Evolutionary conservation across 1,140 invertebrate genomes (phyloP).

Genomic region (Neuroterus valhalla): DNA sequence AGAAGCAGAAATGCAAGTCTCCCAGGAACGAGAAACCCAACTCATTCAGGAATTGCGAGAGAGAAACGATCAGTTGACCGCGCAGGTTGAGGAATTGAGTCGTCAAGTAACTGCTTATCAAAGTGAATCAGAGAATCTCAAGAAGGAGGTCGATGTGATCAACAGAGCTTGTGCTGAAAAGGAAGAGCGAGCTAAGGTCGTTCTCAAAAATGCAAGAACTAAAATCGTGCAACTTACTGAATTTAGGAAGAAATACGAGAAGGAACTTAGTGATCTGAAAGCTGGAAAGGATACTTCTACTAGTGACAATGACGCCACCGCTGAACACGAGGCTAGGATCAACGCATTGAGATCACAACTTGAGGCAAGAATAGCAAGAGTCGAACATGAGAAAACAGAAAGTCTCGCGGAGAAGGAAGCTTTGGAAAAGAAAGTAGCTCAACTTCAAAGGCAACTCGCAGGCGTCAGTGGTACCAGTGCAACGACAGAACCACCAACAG

Average conservation of each 20-base stretch:
- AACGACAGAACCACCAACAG: slow-evolving; percentile 86
- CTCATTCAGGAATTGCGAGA: slow-evolving; percentile 74
- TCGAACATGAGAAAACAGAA: slow-evolving; percentile 87
- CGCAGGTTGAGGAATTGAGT: slow-evolving; percentile 79
- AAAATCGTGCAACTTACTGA: slow-evolving; percentile 83
- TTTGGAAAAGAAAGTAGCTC: slow-evolving; percentile 81
- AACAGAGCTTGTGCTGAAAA: slow-evolving; percentile 80
- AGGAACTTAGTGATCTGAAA: slow-evolving; percentile 79
- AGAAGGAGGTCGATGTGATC: slow-evolving; percentile 82
- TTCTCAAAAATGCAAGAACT: slow-evolving; percentile 83
- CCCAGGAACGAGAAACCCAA: slow-evolving; percentile 69
- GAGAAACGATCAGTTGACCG: slow-evolving; percentile 66
- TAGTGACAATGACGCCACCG: slow-evolving; percentile 49
- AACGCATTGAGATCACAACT: slow-evolving; percentile 82
- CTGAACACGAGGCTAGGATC: slow-evolving; percentile 78
- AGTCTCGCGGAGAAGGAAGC: slow-evolving; percentile 82
- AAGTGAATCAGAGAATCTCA: slow-evolving; percentile 80
- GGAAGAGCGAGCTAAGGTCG: slow-evolving; percentile 83
- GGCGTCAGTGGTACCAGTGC: slow-evolving; percentile 81
- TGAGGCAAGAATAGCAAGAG: slow-evolving; percentile 80
- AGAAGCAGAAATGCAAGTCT: slow-evolving; percentile 67
- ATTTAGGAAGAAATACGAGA: slow-evolving; percentile 78
- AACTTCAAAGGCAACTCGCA: slow-evolving; percentile 86
- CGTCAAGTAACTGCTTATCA: slow-evolving; percentile 77
- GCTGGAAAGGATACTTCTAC: slow-evolving; percentile 74